Evolutionary conservation across 2,113 vertebrate species (phyloP).

Genomic region (Brachyhypopomus occidentalis): DNA sequence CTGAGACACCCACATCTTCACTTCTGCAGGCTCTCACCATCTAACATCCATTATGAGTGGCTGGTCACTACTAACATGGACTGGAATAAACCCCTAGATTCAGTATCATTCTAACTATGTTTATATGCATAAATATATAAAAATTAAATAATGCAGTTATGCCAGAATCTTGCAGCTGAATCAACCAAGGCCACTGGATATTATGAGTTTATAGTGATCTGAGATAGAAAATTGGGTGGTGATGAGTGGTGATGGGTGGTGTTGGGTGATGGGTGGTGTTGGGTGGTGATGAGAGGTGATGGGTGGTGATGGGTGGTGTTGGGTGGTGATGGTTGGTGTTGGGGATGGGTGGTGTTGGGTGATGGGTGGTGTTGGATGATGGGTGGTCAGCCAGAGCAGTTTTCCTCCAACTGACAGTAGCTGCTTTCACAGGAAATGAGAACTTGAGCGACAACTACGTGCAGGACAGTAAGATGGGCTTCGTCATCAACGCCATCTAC

Average conservation of each 20-base stretch:
- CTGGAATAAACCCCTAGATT: background rate
- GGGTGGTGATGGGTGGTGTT: too few relatives aligned
- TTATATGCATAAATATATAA: too few relatives aligned
- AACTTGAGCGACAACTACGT: conserved; percentile 95
- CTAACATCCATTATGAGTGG: background rate
- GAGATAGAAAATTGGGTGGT: too few relatives aligned
- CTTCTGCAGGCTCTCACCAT: background rate
- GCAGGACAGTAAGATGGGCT: conserved; percentile 99
- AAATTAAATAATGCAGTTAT: background rate
- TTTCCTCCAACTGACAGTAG: conserved; percentile 4
- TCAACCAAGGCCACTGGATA: conserved; percentile 7
- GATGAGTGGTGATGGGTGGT: too few relatives aligned
- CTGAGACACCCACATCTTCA: background rate
- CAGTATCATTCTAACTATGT: too few relatives aligned
- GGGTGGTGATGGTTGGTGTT: too few relatives aligned
- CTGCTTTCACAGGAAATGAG: conserved; percentile 81
- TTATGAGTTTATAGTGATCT: background rate
- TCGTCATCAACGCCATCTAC: conserved; percentile 98
- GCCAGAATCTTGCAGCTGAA: conserved; percentile 6
- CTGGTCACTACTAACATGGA: background rate
- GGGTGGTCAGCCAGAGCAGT: conserved; percentile 3
- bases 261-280: too few relatives aligned
- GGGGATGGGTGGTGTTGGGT: too few relatives aligned
- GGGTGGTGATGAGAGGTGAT: too few relatives aligned
- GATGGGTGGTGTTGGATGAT: too few relatives aligned